These are phyloP conservation scores for Trichonephila clavata DNA, from an alignment of 1,140 invertebrate genomes.

Conservation along the genomic window DNA sequence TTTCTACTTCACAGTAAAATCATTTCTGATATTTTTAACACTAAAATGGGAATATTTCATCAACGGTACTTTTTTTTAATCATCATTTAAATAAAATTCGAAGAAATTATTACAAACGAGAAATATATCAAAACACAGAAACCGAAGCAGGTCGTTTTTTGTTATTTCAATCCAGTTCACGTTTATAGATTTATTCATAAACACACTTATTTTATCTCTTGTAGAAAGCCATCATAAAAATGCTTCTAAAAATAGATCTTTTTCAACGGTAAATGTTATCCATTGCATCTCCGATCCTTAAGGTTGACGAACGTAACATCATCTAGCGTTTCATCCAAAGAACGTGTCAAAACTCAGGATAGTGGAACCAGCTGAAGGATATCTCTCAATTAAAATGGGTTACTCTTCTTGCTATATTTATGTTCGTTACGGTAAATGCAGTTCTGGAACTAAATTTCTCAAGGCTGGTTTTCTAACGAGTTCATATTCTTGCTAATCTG, in stretches of 20 bases:
- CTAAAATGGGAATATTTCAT: too few relatives aligned
- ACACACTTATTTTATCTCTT: neutral
- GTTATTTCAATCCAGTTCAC: neutral
- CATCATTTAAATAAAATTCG: neutral
- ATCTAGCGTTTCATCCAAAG: neutral
- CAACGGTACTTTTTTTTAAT: neutral
- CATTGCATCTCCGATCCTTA: neutral
- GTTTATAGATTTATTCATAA: neutral
- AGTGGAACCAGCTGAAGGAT: neutral
- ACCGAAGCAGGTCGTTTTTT: neutral
- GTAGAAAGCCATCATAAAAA: neutral
- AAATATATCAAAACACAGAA: neutral
- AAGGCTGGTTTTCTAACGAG: neutral
- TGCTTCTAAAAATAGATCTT: neutral
- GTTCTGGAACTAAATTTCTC: neutral
- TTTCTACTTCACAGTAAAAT: too few relatives aligned
- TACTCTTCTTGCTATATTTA: neutral
- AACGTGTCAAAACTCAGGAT: neutral
- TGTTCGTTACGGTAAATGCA: neutral
- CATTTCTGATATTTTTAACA: neutral
- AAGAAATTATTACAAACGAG: too few relatives aligned
- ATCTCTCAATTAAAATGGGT: conserved; percentile 39
- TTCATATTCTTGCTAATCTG: neutral
- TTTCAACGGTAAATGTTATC: neutral
- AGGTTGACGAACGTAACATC: conserved; percentile 47